Base-by-base conservation (phyloP, 2,113 vertebrate genomes). In the Nestor notabilis region DNA sequence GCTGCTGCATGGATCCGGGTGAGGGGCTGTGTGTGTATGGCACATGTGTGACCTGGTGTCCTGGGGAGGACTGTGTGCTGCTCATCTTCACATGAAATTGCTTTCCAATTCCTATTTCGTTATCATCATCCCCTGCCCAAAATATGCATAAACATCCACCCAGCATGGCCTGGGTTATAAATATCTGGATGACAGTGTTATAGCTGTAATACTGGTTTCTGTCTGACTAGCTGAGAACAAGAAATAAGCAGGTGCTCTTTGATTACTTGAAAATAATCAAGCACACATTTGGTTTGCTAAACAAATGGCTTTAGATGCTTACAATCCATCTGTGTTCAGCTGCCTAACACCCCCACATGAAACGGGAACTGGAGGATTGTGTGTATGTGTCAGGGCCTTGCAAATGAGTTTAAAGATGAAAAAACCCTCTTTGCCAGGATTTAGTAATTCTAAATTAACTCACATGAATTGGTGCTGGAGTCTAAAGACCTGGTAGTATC, bases 261-360 rank as follows among this genome's bases (percentile, higher is more conserved):
- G 92, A 84, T 92, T 92, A 84, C 92, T 93, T 91, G 80, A 84
- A 95, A 91, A 92, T 71, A 93, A 93, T 72, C 69, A 93, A 87
- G 61, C 88, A 95, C 90, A 68, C 69, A 79, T 92, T 97, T 92
- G 65, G 69, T 78, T 96, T 95, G 77, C 77, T 97, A 89, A 97
- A 92, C 55, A 95, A 97, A 83, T 39, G 72, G 47, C 83, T 95
- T 78, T 49, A 87, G 83, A 52, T 76, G 65, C 89, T 94, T 72
- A n/a, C 28, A 75, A 69, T 64, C 92, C 83, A 92, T 92, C 94
- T 95, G 80, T 0, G 2, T 78, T 93, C 21, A 7, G 72, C 63
- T 93, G 55, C 85, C 46, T 87, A 21, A 91, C 85, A 65, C 61
- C 61, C 88, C 49, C 94, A 27, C 80, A 68, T 6, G 7, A 71